Evolutionary conservation across 1,140 invertebrate genomes (phyloP), one percentile per base, ranked within the genome.

Genomic region (Bombus haemorrhoidalis): DNA sequence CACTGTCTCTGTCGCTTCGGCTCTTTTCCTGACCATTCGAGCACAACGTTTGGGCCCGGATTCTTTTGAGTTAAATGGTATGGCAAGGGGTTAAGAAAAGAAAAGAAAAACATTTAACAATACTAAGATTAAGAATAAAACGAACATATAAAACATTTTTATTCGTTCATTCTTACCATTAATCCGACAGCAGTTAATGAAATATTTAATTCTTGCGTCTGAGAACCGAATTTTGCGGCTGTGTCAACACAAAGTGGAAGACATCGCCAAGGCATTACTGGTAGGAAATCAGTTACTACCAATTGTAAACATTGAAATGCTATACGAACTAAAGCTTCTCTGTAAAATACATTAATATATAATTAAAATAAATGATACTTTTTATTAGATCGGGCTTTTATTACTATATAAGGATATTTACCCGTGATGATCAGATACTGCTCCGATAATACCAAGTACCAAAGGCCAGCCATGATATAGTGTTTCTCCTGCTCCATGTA

Each of bases 131-230:
- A 41, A 68, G 32, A 53, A 47, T 18, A 68, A 59, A 59, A 9
- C 6, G 53, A 43, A n/a, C 47, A 22, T 25, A 12, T 32, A 39
- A 41, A 25, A 22, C 10, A 13, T 6, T 25, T 68, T 37, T 64
- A 28, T 5, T 37, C 39, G n/a, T 84, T 71, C 28, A 43, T 89
- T 93, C 92, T 95, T 94, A 99, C 98, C 98, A 99, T 98, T 39
- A 99, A 95, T 78, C 99, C 99, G 87, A 99, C 98, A 72, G 99
- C 99, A 34, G 99, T 99, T n/a, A 99, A 96, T 43, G 99, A 99
- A 90, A 99, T 99, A 95, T 99, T 99, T 32, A 99, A 95, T 95
- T 99, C 99, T 94, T 99, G 98, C 43, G 98, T 98, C 95, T 99
- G 99, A 18, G 97, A 97, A 1, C 99, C 99, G 96, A 99, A 99